Base-by-base conservation (phyloP, 64 coral and sea anemone genomes). In the Stylophora pistillata region DNA sequence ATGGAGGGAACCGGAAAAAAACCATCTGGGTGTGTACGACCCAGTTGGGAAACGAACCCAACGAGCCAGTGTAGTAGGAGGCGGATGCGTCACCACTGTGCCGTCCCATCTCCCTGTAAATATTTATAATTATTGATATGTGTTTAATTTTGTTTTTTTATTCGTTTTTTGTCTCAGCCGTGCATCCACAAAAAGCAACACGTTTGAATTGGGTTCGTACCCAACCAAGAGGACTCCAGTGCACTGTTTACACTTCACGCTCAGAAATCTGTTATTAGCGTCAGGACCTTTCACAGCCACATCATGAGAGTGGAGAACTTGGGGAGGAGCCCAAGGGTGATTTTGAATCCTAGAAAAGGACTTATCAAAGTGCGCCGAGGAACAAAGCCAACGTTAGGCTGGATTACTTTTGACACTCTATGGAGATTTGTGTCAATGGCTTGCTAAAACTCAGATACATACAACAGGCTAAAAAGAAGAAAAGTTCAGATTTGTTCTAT, bases 161-260 rank as follows among this genome's bases (percentile, higher is more conserved):
- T 33, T 62, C 53, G 13, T 37, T 64, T 58, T 20, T 77, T 76
- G 56, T 31, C 58, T 77, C 53, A 91, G 78, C 61, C 90, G 13
- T 21, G 53, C 17, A 2, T 78, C 37, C 15, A 52, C 61, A 37
- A 84, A 84, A 84, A 53, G 80, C 23, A 62, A 69, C 13, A 53
- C 80, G 0, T 86, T 71, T 27, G 57, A 86, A 75, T 37, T 94
- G 26, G 92, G 95, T 16, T 94, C 95, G 0, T 98, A 98, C 78
- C 89, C 91, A 2, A 99, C 97, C 15, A 99, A 99, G 82, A 87
- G 73, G 14, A 99, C 97, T 16, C 97, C 97, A 0, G 86, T 99
- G 59, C 90, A 99, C 55, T 91, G 84, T 73, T 89, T 99, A n/a
- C 97, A 99, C 77, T 99, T 99, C 32, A 99, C 97, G 13, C 80